phyloP scores from a whole-genome alignment of 2,888 invertebrate genomes.

The Drosophila nr. perissopoda region DNA sequence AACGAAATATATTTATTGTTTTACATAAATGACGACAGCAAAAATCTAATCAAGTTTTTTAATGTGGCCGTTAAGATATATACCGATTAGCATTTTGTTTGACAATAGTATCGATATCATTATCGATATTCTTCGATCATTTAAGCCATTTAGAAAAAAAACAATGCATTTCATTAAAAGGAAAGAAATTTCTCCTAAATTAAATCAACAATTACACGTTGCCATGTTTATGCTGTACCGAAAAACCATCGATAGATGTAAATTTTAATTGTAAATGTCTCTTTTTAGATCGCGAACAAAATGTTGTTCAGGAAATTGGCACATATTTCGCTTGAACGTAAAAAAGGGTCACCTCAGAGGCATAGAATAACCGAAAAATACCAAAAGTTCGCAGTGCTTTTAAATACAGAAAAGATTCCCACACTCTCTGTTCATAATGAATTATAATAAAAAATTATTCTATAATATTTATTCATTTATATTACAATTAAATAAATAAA shows the following conservation, averaged over 20 bases:
- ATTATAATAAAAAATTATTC: neutral
- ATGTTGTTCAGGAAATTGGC: neutral
- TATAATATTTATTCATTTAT: neutral
- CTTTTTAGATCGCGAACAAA: no score
- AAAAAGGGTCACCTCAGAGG: neutral
- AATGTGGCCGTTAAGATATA: neutral
- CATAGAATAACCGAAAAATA: neutral
- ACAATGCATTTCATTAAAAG: neutral
- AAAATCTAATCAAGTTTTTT: conserved; percentile 1
- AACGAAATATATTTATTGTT: neutral
- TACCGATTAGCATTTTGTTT: neutral
- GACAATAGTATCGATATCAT: neutral
- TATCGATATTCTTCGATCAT: neutral
- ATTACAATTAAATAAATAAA: neutral
- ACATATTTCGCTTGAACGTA: neutral
- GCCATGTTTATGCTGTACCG: neutral
- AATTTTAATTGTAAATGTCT: neutral
- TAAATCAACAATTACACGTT: neutral
- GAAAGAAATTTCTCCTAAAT: neutral
- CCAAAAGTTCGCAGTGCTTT: neutral
- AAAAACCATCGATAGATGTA: neutral
- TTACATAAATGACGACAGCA: conserved; percentile 4
- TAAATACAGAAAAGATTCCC: neutral
- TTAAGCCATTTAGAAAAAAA: neutral
- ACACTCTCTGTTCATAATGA: neutral